Evolutionary conservation across 2,888 invertebrate genomes (phyloP).

Genomic region (Platycnemis pennipes): DNA sequence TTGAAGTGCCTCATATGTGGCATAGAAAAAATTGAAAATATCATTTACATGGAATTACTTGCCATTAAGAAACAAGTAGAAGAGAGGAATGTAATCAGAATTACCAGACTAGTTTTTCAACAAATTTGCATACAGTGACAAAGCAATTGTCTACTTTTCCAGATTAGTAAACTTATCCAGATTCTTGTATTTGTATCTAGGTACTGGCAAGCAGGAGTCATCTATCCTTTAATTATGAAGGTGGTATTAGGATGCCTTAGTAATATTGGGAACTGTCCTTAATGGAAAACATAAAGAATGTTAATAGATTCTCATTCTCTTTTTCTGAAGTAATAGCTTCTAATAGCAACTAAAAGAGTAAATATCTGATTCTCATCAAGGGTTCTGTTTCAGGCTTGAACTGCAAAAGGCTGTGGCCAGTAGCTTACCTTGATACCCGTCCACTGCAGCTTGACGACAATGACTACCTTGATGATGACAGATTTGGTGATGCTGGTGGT

Average conservation of each 20-base stretch:
- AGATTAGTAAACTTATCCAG: too few species aligned
- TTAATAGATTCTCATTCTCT: not conserved
- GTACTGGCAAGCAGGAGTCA: not conserved
- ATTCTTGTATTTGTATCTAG: too few species aligned
- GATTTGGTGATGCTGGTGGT: not conserved
- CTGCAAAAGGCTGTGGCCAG: slow-evolving; percentile 46
- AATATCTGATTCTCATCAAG: not conserved
- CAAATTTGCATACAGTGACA: too few species aligned
- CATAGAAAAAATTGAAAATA: too few species aligned
- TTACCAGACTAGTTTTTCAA: too few species aligned
- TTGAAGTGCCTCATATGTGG: too few species aligned
- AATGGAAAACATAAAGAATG: not conserved
- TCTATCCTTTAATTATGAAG: not conserved
- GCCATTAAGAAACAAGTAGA: too few species aligned
- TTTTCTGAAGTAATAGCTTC: not conserved
- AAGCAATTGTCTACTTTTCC: too few species aligned
- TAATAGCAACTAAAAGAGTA: not conserved
- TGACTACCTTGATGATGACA: slow-evolving; percentile 48
- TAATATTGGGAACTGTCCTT: not conserved
- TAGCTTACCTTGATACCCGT: slow-evolving; percentile 60
- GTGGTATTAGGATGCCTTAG: not conserved
- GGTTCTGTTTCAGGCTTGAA: slow-evolving; percentile 46
- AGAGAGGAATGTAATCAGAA: too few species aligned
- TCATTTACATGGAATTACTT: too few species aligned
- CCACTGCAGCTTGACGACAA: slow-evolving; percentile 64